Evolutionary conservation across 2,888 invertebrate species (phyloP).

Genomic region (Lydus trimaculatus): DNA sequence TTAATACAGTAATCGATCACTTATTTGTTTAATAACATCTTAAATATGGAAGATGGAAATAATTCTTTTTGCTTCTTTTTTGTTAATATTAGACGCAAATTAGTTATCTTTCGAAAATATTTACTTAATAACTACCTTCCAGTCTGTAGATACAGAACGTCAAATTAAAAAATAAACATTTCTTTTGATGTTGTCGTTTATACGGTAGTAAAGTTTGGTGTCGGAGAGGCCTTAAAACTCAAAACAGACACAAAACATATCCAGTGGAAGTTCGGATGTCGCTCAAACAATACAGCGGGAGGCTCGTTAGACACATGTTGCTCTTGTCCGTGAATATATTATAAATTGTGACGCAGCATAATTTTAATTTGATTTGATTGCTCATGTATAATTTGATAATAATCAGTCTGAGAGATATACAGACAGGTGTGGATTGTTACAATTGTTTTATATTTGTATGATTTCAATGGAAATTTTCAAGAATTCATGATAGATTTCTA

Average conservation of each 20-base stretch:
- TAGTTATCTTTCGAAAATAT: slow-evolving; percentile 33
- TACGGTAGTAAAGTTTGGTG: neutral
- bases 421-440: slow-evolving; percentile 43
- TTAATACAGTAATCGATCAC: slow-evolving; percentile 48
- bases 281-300: slow-evolving; percentile 48
- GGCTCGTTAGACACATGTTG: slow-evolving; percentile 54
- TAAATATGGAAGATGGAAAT: neutral
- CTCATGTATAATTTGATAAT: slow-evolving; percentile 56
- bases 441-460: slow-evolving; percentile 41
- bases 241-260: slow-evolving; percentile 3
- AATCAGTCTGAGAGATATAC: slow-evolving; percentile 34
- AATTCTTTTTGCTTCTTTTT: slow-evolving; percentile 11
- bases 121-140: slow-evolving; percentile 41
- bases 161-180: slow-evolving; percentile 48
- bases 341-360: slow-evolving; percentile 54
- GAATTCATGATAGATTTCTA: neutral
- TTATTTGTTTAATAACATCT: slow-evolving; percentile 36
- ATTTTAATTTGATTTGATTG: slow-evolving; percentile 56
- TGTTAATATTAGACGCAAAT: slow-evolving; percentile 20
- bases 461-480: slow-evolving; percentile 11
- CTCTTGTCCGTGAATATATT: slow-evolving; percentile 48
- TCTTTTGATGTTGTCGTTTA: slow-evolving; percentile 31
- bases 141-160: slow-evolving; percentile 34
- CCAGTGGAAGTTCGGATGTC: slow-evolving; percentile 33
- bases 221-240: neutral